Evolutionary conservation across 35 echinoderm and acorn worm species (phyloP), one percentile per base, ranked within the genome.

Genomic region (Hemicentrotus pulcherrimus): DNA sequence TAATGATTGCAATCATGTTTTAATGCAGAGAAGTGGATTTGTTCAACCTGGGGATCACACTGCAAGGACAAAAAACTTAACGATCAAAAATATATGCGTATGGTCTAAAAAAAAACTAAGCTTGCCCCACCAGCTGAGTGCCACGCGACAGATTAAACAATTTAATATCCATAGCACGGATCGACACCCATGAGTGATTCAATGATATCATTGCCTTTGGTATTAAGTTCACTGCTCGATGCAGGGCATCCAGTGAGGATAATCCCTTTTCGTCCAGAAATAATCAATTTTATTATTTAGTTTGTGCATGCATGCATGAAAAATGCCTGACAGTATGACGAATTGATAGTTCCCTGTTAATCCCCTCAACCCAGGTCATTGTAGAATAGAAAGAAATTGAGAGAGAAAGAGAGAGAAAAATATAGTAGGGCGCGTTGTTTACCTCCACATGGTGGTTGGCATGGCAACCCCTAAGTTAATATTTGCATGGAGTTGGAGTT

Each of bases 401-500:
- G 88, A 90, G 32, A 33, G 46, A 45, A 32, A 90, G 32, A 13
- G 12, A 41, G 7, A 41, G 7, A 28, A 31, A 90, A 47, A 41
- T 31, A 46, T 24, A 33, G 7, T 6, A 33, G 11, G 32, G 30
- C 45, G n/a, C 32, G 28, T 93, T 93, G 91, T 93, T 48, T 93
- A 93, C 47, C 91, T 47, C 11, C 48, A 47, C 91, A 93, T 47
- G 10, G 18, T 30, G 16, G 91, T 93, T 48, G 91, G 45, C 91
- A 93, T 93, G 91, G 91, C 48, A 93, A 93, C 91, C 46, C 18
- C 30, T n/a, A 93, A 47, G 46, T 46, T 58, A 93, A 93, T 93
- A 93, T 93, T 93, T 93, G 91, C 88, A 5, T 90, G 88, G 32
- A 47, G 92, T 58, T 90, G 88, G 32, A 47, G 92, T 58, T 55